phyloP scores from a whole-genome alignment of 2,888 invertebrate genomes.

The Itoplectis maculator region DNA sequence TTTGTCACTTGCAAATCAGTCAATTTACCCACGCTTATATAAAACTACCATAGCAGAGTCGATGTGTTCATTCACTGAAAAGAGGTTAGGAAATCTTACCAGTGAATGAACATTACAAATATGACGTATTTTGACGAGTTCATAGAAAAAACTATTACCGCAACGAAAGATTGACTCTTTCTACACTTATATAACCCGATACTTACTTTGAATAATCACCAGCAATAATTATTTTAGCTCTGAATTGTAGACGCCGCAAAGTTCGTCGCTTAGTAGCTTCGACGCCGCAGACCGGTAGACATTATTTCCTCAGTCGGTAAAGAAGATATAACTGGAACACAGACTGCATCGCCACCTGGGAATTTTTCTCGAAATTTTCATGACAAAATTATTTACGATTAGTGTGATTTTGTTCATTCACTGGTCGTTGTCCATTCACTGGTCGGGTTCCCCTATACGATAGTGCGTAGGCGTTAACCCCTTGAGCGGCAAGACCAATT shows the following conservation, averaged over 20 bases:
- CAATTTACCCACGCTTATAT: background rate
- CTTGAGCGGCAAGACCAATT: too few relatives aligned
- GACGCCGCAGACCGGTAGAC: background rate
- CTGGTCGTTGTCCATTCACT: too few relatives aligned
- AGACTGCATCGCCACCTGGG: too few relatives aligned
- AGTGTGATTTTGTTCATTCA: too few relatives aligned
- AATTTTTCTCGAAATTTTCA: too few relatives aligned
- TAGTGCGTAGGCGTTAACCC: too few relatives aligned
- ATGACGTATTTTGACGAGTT: background rate
- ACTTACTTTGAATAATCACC: background rate
- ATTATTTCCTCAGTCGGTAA: background rate
- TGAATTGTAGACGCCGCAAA: background rate
- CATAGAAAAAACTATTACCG: background rate
- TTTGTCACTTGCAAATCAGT: background rate
- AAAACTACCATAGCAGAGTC: background rate
- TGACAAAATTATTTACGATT: too few relatives aligned
- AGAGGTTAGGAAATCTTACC: conserved; percentile 40
- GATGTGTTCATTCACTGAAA: conserved; percentile 22
- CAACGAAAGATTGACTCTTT: background rate
- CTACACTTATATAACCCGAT: background rate
- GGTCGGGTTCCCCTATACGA: too few relatives aligned
- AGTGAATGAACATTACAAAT: conserved; percentile 17
- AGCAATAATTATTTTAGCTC: background rate
- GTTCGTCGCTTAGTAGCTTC: background rate
- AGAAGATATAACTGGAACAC: too few relatives aligned